Evolutionary conservation across 2,888 invertebrate species (phyloP).

Genomic region (Amphipoea lucens): DNA sequence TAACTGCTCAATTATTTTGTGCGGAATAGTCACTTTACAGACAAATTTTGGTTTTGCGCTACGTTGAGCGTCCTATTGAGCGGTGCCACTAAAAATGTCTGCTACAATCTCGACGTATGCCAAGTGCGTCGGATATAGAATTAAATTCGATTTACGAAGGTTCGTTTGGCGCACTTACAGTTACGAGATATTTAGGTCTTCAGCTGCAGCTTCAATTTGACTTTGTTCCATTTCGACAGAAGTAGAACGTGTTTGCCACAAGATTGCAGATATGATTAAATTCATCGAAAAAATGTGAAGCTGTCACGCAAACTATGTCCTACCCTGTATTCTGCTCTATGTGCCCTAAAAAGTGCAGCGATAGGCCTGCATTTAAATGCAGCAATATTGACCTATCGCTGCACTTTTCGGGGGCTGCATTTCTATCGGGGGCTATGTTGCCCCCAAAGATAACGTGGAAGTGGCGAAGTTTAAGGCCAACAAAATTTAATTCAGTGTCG

Average conservation of each 20-base stretch:
- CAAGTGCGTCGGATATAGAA: constrained; percentile 48
- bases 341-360: neutral
- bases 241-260: too few species aligned
- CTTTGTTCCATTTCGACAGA: neutral
- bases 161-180: constrained; percentile 14
- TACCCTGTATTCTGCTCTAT: neutral
- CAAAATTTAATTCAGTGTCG: neutral
- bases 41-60: constrained; percentile 84
- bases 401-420: neutral
- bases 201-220: neutral
- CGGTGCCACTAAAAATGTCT: constrained; percentile 69
- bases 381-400: neutral
- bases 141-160: constrained; percentile 38
- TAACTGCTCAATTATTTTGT: constrained; percentile 89
- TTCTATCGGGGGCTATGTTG: neutral
- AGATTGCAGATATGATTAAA: too few species aligned
- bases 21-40: constrained; percentile 86
- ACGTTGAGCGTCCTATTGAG: constrained; percentile 75
- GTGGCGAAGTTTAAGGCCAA: neutral
- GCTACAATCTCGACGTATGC: constrained; percentile 60
- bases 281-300: neutral
- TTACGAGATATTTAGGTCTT: constrained; percentile 18
- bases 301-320: neutral
- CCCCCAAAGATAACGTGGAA: neutral
- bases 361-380: neutral